Evolutionary conservation across 2,797 vertebrate species (phyloP).

Genomic region (Microctenopoma steveboyesi): DNA sequence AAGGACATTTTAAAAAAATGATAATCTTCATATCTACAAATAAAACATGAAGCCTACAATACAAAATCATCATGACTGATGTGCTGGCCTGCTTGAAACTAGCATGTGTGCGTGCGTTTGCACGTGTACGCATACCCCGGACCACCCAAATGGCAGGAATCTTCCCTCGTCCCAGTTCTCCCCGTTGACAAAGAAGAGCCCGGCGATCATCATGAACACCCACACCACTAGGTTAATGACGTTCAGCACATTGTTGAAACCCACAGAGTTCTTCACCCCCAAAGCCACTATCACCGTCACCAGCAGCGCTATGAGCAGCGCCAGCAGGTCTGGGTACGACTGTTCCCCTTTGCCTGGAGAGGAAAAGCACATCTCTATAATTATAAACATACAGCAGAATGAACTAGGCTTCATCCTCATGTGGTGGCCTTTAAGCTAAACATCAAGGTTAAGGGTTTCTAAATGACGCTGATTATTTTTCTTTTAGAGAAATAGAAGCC

Average conservation of each 20-base stretch:
- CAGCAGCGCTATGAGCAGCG: conserved; percentile 91
- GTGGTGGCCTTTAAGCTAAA: too few species aligned
- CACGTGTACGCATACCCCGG: conserved; percentile 85
- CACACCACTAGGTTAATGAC: conserved; percentile 95
- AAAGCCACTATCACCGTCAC: conserved; percentile 94
- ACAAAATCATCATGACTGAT: too few species aligned
- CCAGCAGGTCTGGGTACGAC: conserved; percentile 95
- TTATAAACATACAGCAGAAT: not conserved
- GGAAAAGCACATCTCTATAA: not conserved
- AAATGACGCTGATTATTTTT: too few species aligned
- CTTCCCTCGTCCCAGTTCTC: conserved; percentile 94
- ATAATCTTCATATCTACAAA: not conserved
- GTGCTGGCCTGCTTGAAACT: not conserved
- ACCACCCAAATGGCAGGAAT: conserved; percentile 96
- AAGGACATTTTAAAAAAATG: not conserved
- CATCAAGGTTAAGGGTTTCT: too few species aligned
- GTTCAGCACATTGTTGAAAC: conserved; percentile 96
- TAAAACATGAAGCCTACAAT: too few species aligned
- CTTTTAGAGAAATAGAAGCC: too few species aligned
- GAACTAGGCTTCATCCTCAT: too few species aligned
- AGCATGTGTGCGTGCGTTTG: not conserved
- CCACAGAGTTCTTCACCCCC: conserved; percentile 97
- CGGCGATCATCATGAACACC: conserved; percentile 98
- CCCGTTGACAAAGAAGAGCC: conserved; percentile 92
- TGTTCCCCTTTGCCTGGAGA: conserved; percentile 93